Evolutionary conservation across 2,888 invertebrate genomes (phyloP).

Genomic region (Heliconius hortense): DNA sequence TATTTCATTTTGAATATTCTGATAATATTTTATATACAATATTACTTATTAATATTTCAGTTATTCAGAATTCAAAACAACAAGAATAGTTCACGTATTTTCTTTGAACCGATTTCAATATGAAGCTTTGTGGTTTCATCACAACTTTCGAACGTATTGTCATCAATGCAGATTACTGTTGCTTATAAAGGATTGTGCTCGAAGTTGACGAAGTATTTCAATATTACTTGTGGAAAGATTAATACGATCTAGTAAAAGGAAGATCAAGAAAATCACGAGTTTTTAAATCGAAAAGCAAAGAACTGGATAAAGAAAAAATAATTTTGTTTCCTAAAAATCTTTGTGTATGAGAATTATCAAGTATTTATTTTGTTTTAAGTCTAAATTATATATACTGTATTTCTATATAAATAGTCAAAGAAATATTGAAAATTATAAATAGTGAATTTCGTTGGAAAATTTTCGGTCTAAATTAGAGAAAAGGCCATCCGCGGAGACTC

Average conservation of each 20-base stretch:
- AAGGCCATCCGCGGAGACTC: no score
- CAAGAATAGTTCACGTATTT: conserved; percentile 15
- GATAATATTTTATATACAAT: no score
- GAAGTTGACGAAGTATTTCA: conserved; percentile 12
- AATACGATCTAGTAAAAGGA: conserved; percentile 8
- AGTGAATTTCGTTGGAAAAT: no score
- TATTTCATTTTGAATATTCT: no score
- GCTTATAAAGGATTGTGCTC: conserved; percentile 14
- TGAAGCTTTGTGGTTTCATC: conserved; percentile 18
- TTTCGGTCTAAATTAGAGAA: no score
- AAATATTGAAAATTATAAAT: no score
- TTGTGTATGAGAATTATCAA: no score
- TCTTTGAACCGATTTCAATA: conserved; percentile 18
- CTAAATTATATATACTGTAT: no score
- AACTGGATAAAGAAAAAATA: neutral
- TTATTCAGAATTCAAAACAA: neutral
- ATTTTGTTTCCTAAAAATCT: neutral
- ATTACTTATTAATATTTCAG: neutral
- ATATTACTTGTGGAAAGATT: conserved; percentile 11
- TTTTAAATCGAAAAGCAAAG: neutral
- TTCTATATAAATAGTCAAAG: no score
- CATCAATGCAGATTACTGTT: conserved; percentile 15
- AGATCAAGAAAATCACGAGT: neutral
- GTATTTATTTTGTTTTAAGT: no score
- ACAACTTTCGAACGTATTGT: conserved; percentile 17